phyloP scores from a whole-genome alignment of 2,113 vertebrate genomes.

The Collichthys lucidus region DNA sequence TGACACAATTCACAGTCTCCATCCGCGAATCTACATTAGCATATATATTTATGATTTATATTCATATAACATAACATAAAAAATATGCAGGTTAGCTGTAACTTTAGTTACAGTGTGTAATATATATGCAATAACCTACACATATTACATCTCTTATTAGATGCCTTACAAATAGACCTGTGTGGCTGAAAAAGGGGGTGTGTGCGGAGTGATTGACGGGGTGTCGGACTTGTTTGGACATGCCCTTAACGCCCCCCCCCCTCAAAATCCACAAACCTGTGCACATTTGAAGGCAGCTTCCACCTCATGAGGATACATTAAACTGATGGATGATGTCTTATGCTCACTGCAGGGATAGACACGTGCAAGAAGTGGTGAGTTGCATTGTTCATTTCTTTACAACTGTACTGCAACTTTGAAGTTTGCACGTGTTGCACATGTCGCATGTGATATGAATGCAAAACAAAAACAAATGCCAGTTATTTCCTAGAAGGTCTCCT shows the following conservation, averaged over 20 bases:
- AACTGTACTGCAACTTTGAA: no score
- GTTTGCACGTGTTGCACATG: background rate
- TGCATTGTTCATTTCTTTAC: background rate
- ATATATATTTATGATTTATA: no score
- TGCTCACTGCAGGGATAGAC: background rate
- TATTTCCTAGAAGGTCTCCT: background rate
- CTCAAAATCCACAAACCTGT: background rate
- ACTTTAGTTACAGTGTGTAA: no score
- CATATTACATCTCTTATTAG: no score
- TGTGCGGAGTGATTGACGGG: background rate
- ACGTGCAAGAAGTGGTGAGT: slow-evolving; percentile 26
- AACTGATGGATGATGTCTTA: background rate
- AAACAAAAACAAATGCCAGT: background rate
- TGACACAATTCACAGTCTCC: no score
- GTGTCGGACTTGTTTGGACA: slow-evolving; percentile 50
- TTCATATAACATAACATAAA: no score
- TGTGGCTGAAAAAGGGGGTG: background rate
- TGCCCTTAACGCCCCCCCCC: slow-evolving; percentile 22
- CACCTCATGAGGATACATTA: background rate
- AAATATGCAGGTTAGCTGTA: no score
- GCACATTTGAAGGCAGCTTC: background rate
- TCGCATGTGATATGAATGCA: background rate
- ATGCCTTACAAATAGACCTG: no score
- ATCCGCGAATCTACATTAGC: no score
- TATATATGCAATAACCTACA: no score